These are phyloP conservation scores for Miichthys miiuy DNA, from an alignment of 2,797 vertebrate genomes.

Conservation along the genomic window DNA sequence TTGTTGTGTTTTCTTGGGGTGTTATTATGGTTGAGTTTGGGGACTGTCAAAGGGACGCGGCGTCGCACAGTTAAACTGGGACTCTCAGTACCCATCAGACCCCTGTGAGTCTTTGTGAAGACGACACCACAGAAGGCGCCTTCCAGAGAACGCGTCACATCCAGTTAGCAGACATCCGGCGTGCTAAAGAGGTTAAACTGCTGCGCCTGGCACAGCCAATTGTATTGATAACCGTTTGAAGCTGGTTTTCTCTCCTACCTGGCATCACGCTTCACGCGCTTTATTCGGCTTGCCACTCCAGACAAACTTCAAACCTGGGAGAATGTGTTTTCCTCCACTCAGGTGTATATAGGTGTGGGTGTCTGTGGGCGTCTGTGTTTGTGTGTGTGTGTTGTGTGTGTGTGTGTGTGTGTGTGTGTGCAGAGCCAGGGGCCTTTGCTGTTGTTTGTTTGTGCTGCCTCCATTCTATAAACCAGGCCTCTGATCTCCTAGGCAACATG, in stretches of 20 bases:
- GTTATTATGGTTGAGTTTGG: slow-evolving; percentile 76
- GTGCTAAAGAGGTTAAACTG: slow-evolving; percentile 88
- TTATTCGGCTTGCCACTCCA: slow-evolving; percentile 83
- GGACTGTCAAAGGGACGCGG: slow-evolving; percentile 80
- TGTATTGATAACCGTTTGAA: slow-evolving; percentile 87
- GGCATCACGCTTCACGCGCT: slow-evolving; percentile 79
- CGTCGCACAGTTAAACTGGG: slow-evolving; percentile 77
- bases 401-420: slow-evolving; percentile 51
- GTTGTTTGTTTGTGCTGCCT: slow-evolving; percentile 81
- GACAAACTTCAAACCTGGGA: slow-evolving; percentile 83
- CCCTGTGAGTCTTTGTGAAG: slow-evolving; percentile 78
- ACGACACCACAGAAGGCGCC: slow-evolving; percentile 80
- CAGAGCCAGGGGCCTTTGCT: slow-evolving; percentile 75
- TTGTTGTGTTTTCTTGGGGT: slow-evolving; percentile 76
- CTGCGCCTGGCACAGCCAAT: slow-evolving; percentile 84
- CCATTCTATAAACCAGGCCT: slow-evolving; percentile 80
- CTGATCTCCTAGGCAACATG: slow-evolving; percentile 83
- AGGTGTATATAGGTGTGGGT: slow-evolving; percentile 70
- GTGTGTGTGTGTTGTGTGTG: slow-evolving; percentile 37
- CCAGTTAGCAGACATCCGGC: slow-evolving; percentile 82
- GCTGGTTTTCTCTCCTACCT: slow-evolving; percentile 76
- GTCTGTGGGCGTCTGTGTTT: slow-evolving; percentile 65
- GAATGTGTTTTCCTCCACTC: slow-evolving; percentile 69
- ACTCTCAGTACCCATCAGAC: slow-evolving; percentile 84
- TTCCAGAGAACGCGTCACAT: slow-evolving; percentile 80